These are phyloP conservation scores for Anabas testudineus DNA, from an alignment of 2,797 vertebrate species.

Conservation along the genomic window DNA sequence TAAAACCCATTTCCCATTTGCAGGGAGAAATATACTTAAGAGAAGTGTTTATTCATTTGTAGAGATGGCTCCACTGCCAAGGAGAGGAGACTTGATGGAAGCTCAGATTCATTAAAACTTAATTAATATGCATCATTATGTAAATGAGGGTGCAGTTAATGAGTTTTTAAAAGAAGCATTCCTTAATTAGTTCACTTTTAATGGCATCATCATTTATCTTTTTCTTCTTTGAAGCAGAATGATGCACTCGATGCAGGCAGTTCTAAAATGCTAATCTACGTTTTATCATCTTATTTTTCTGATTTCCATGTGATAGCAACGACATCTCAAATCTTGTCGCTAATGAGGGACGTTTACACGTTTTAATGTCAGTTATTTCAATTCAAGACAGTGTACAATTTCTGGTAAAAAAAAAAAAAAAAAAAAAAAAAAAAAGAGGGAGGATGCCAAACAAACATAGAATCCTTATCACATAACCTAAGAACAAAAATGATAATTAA, in stretches of 20 bases:
- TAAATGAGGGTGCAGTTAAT: conserved; percentile 99
- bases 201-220: conserved; percentile 93
- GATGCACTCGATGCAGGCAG: conserved; percentile 95
- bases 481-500: conserved; percentile 67
- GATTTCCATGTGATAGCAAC: conserved; percentile 89
- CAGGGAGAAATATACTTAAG: conserved; percentile 96
- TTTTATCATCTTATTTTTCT: conserved; percentile 90
- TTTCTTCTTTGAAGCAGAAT: conserved; percentile 96
- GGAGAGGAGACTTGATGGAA: conserved; percentile 99
- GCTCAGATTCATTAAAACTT: conserved; percentile 99
- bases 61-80: conserved; percentile 99
- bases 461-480: conserved; percentile 58
- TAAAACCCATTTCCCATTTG: conserved; percentile 95
- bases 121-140: conserved; percentile 99
- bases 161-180: conserved; percentile 99
- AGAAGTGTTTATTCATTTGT: conserved; percentile 99
- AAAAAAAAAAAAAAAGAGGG: background rate
- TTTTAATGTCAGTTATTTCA: conserved; percentile 81
- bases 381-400: conserved; percentile 62
- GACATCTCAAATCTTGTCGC: conserved; percentile 79
- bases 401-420: conserved; percentile 1
- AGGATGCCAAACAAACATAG: conserved; percentile 59
- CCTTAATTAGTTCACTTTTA: conserved; percentile 99
- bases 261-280: conserved; percentile 94
- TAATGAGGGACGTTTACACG: conserved; percentile 87